A percentile compares a stretch with the other conserved stretches of the same genome.
phyloP scores from a whole-genome alignment of 2,113 vertebrate species.

The Scolopax mira region DNA sequence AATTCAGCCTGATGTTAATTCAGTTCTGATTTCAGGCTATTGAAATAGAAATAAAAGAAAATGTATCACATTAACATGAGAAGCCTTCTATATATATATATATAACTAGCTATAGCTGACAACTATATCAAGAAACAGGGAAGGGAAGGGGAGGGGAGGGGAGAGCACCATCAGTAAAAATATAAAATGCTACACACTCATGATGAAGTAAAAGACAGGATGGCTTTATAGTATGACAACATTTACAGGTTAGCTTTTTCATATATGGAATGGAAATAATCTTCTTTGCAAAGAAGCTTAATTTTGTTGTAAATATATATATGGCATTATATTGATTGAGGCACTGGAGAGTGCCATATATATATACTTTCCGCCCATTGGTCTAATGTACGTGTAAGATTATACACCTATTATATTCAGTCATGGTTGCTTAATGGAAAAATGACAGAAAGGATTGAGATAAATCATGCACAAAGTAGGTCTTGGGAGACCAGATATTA shows the following conservation, averaged over 20 bases:
- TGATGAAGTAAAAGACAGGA: not conserved
- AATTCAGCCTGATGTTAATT: not conserved
- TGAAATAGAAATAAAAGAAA: slow-evolving; percentile 14
- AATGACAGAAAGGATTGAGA: not conserved
- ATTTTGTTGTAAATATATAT: not conserved
- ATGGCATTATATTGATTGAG: not conserved
- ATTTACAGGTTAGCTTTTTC: not conserved
- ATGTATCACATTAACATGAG: not conserved
- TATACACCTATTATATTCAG: not conserved
- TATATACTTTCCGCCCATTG: not conserved
- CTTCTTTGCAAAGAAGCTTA: not conserved
- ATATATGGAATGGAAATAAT: not conserved
- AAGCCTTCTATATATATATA: not conserved
- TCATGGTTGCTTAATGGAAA: not conserved
- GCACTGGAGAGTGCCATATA: not conserved
- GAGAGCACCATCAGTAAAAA: not conserved
- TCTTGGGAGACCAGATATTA: not conserved
- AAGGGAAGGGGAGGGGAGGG: not conserved
- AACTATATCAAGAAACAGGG: not conserved
- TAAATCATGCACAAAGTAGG: not conserved
- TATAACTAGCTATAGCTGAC: not conserved
- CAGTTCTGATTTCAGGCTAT: not conserved
- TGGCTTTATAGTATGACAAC: not conserved
- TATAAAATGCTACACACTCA: not conserved
- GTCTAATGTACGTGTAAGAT: not conserved